A percentile compares a stretch with the other conserved stretches of the same genome.
Evolutionary conservation across 2,113 vertebrate species (phyloP).

Genomic region (Xiphorhynchus elegans): DNA sequence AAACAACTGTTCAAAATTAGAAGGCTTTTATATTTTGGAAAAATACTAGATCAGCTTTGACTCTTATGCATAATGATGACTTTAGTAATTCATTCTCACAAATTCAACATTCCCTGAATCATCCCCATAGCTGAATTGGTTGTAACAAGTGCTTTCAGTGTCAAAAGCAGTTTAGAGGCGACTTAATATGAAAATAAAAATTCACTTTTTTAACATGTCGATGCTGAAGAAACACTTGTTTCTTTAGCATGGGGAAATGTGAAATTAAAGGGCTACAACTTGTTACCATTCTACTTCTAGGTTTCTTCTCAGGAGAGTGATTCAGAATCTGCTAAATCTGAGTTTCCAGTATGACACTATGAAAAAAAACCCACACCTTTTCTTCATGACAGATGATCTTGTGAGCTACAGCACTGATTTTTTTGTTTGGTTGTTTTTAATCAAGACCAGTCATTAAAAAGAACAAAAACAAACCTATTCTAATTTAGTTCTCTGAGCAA

Average conservation of each 20-base stretch:
- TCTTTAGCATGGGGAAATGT: neutral
- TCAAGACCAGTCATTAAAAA: neutral
- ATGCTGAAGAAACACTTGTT: neutral
- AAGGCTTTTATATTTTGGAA: neutral
- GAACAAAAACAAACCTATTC: neutral
- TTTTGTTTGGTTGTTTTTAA: neutral
- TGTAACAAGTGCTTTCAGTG: neutral
- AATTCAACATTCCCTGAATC: neutral
- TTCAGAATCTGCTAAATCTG: neutral
- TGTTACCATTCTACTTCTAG: neutral
- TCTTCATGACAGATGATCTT: neutral
- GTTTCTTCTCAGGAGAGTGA: neutral
- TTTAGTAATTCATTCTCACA: neutral
- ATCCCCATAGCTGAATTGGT: neutral
- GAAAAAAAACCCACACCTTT: neutral
- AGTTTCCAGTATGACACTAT: neutral
- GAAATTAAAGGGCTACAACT: neutral
- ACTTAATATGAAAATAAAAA: neutral
- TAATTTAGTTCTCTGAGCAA: neutral
- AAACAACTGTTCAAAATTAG: neutral
- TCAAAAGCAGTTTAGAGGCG: neutral
- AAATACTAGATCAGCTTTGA: neutral
- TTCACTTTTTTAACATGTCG: neutral
- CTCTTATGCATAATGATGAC: neutral
- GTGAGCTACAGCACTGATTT: accelerated